Base-by-base conservation (phyloP, 1,140 invertebrate species). In the Drosophila setifemur region DNA sequence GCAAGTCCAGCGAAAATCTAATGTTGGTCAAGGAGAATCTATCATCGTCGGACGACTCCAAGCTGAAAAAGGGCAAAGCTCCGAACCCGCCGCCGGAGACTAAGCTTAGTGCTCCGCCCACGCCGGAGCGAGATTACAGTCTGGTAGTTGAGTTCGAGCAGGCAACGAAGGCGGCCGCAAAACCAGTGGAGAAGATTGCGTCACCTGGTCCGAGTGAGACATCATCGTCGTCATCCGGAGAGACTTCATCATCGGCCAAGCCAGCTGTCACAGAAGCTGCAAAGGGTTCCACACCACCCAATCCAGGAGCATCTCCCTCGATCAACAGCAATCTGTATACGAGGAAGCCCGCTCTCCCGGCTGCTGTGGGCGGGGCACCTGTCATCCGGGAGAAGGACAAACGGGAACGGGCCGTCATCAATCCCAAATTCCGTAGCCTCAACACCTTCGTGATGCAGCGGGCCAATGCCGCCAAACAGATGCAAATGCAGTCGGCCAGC, bases 361-460 rank as follows among this genome's bases (percentile, higher is more conserved):
- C 47, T 1, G 52, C 63, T 0, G n/a, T n/a, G n/a, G 93, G 93
- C 0, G 93, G 94, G 69, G 93, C 93, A 1, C 94, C 94, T 0
- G 94, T 95, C 1, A 94, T 95, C 2, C 91, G 94, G 3, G 95
- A 95, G 73, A 94, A 95, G 76, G 95, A 95, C 58, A 95, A 95
- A 81, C 90, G 94, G 4, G 94, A 94, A 55, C 91, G 94, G 40
- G 94, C 94, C 1, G 93, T 93, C 5, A 93, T 93, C 39, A 94
- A 93, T 85, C 93, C 93, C n/a, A 93, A 94, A 73, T 93, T 93
- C 57, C 88, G 92, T 9, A 90, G 89, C n/a, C 72, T 90, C 11
- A 90, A 90, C 61, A 90, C 87, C 14, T 90, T 90, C 39, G 87
- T 77, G 19, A 88, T 87, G 53, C 79, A 89, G 37, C 83, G 88